Conservation (phyloP, 2,797 vertebrate genomes). For the Cirrhinus mrigala region DNA sequence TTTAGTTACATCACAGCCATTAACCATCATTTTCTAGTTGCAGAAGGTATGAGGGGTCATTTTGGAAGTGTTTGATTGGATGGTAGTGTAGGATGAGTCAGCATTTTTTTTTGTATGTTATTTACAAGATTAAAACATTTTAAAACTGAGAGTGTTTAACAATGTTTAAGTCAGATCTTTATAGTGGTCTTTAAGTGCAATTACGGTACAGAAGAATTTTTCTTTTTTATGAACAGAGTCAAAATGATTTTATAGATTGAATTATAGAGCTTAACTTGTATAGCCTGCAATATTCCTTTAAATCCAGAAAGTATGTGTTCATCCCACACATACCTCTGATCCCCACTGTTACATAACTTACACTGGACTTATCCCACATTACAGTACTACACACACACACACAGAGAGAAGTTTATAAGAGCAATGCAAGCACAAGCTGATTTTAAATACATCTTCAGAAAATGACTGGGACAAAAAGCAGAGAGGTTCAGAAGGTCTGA, state of each 20-base stretch:
- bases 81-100: not conserved
- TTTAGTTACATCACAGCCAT: slow-evolving; percentile 34
- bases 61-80: slow-evolving; percentile 5
- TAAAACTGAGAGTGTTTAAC: too few species aligned
- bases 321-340: slow-evolving; percentile 29
- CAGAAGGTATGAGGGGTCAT: not conserved
- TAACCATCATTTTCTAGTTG: slow-evolving; percentile 26
- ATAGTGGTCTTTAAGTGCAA: not conserved
- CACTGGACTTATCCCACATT: slow-evolving; percentile 17
- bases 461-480: slow-evolving; percentile 63
- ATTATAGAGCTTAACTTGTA: slow-evolving; percentile 23
- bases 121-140: not conserved
- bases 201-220: not conserved
- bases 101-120: not conserved
- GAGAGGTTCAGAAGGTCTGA: slow-evolving; percentile 24
- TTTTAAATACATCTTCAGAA: slow-evolving; percentile 20
- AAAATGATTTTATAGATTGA: not conserved
- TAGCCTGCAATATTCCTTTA: slow-evolving; percentile 7
- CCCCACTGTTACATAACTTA: slow-evolving; percentile 29
- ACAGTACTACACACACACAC: slow-evolving; percentile 11
- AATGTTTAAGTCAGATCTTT: not conserved
- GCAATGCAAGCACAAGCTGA: slow-evolving; percentile 26
- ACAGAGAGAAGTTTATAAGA: not conserved
- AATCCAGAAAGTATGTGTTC: slow-evolving; percentile 17
- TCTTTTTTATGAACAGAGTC: not conserved